A percentile compares a stretch with the other conserved stretches of the same genome.
Evolutionary conservation across 2,113 vertebrate species (phyloP).

Genomic region (Sylvia atricapilla): DNA sequence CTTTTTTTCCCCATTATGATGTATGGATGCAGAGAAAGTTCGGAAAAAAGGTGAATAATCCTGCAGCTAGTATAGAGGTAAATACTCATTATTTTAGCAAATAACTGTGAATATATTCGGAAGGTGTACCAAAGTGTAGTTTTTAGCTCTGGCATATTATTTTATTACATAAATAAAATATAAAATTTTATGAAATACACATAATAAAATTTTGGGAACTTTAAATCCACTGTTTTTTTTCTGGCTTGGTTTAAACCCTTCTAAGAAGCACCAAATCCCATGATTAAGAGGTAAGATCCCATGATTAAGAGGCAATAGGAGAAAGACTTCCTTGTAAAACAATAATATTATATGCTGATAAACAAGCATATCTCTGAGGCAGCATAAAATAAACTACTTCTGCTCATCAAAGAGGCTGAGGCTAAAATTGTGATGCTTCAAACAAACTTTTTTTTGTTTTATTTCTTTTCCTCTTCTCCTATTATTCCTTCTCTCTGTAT

Average conservation of each 20-base stretch:
- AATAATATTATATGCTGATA: neutral
- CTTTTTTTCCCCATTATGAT: neutral
- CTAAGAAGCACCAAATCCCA: neutral
- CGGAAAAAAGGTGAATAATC: neutral
- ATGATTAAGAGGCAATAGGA: neutral
- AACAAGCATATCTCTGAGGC: neutral
- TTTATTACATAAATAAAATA: neutral
- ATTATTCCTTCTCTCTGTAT: neutral
- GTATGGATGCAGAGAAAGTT: neutral
- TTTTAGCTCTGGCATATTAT: neutral
- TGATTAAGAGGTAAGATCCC: neutral
- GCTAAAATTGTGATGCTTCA: neutral
- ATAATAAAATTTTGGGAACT: fast-evolving
- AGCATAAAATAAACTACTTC: neutral
- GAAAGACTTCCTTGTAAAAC: neutral
- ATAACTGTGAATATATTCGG: neutral
- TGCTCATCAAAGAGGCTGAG: neutral
- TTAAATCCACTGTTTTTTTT: neutral
- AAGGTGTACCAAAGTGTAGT: neutral
- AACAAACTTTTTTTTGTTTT: fast-evolving
- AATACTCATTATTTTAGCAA: neutral
- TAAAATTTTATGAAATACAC: neutral
- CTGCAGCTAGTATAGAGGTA: neutral
- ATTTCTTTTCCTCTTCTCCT: neutral
- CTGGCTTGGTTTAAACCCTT: neutral